Conservation (phyloP, 2,888 invertebrate genomes). For the Cyaniris semiargus region DNA sequence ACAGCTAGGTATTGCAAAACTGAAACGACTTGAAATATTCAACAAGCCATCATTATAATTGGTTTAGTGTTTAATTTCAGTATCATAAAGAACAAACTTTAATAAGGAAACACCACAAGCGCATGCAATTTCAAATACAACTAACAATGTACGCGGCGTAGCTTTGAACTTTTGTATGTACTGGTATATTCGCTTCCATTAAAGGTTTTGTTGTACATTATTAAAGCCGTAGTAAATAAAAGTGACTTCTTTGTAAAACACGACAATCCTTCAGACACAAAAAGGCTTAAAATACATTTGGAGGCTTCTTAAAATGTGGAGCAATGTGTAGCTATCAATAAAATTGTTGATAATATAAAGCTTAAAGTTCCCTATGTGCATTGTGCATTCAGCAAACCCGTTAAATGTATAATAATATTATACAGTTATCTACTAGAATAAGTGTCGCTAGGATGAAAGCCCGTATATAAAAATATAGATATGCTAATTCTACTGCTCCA, state of each 20-base stretch:
- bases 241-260: neutral
- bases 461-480: conserved; percentile 36
- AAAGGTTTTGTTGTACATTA: neutral
- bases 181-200: conserved; percentile 33
- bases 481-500: conserved; percentile 47
- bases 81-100: conserved; percentile 52
- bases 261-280: neutral
- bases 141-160: conserved; percentile 47
- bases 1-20: conserved; percentile 8
- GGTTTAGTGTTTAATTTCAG: conserved; percentile 35
- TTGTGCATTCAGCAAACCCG: no score
- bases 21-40: neutral
- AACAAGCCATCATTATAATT: conserved; percentile 31
- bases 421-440: no score
- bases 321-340: no score
- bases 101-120: conserved; percentile 62
- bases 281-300: neutral
- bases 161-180: conserved; percentile 38
- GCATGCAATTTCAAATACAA: conserved; percentile 49
- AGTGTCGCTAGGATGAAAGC: no score
- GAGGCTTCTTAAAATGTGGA: conserved; percentile 34
- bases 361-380: no score
- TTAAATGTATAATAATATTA: no score
- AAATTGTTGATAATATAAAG: no score
- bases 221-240: neutral